Percentiles rank a stretch among this genome's conserved stretches.
These are phyloP conservation scores for Pentamera pediparva DNA, from an alignment of 53 echinoderm and acorn worm species.

Conservation along the genomic window DNA sequence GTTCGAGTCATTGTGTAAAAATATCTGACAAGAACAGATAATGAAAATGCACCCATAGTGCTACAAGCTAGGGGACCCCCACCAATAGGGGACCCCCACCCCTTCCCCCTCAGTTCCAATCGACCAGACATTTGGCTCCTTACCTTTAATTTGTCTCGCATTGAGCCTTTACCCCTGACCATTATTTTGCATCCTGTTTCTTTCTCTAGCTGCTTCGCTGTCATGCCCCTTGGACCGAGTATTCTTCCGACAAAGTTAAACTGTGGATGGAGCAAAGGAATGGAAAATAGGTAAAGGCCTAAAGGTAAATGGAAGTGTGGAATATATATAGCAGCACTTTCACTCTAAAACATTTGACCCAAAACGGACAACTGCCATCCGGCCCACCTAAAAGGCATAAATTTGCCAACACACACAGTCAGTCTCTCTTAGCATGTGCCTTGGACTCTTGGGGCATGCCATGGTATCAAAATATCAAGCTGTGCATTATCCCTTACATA, in stretches of 20 bases:
- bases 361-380: neutral
- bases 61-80: too few relatives aligned
- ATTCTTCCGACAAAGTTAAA: constrained; percentile 98
- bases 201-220: constrained; percentile 91
- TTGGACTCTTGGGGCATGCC: too few relatives aligned
- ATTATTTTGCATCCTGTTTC: constrained; percentile 99
- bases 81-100: neutral
- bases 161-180: constrained; percentile 96
- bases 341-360: neutral
- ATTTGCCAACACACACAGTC: too few relatives aligned
- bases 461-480: too few relatives aligned
- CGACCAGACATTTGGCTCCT: neutral
- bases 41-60: too few relatives aligned
- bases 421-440: too few relatives aligned
- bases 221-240: constrained; percentile 93
- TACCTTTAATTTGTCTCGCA: constrained; percentile 97
- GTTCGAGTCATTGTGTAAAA: too few relatives aligned
- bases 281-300: neutral
- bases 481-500: too few relatives aligned
- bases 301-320: too few relatives aligned
- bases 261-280: constrained; percentile 29
- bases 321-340: neutral
- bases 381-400: neutral
- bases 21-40: too few relatives aligned
- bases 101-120: neutral